phyloP scores from a whole-genome alignment of 1,140 invertebrate species.

The Venustaconcha ellipsiformis region DNA sequence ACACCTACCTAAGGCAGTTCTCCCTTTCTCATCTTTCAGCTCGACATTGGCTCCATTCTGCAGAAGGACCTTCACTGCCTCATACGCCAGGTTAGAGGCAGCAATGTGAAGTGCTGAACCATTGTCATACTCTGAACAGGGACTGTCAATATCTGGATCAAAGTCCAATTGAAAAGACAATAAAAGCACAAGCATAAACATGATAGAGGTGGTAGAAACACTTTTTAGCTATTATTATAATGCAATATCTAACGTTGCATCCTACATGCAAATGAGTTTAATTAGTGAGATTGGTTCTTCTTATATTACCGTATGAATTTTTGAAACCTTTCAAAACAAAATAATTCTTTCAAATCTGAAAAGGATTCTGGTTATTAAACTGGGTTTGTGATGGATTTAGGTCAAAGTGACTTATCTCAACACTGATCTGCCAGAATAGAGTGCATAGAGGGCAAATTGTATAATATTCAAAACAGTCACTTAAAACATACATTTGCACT shows the following conservation, averaged over 20 bases:
- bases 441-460: too few relatives aligned
- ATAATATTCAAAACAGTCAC: too few relatives aligned
- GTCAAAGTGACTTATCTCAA: too few relatives aligned
- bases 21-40: constrained; percentile 67
- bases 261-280: background rate
- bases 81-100: constrained; percentile 71
- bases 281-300: background rate
- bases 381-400: too few relatives aligned
- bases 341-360: too few relatives aligned
- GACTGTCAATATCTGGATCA: constrained; percentile 66
- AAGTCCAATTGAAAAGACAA: constrained; percentile 1
- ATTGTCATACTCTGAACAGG: constrained; percentile 72
- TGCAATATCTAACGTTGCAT: background rate
- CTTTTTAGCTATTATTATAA: too few relatives aligned
- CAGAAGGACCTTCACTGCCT: constrained; percentile 70
- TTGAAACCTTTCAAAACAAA: background rate
- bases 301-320: background rate
- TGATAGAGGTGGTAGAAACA: too few relatives aligned
- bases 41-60: constrained; percentile 70
- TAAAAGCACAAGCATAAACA: background rate
- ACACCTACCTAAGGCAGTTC: constrained; percentile 65
- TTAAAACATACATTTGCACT: too few relatives aligned
- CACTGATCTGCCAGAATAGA: too few relatives aligned
- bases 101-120: constrained; percentile 73
- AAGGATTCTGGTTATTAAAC: too few relatives aligned